Evolutionary conservation across 1,140 invertebrate genomes (phyloP).

Genomic region (Littorina saxatilis): DNA sequence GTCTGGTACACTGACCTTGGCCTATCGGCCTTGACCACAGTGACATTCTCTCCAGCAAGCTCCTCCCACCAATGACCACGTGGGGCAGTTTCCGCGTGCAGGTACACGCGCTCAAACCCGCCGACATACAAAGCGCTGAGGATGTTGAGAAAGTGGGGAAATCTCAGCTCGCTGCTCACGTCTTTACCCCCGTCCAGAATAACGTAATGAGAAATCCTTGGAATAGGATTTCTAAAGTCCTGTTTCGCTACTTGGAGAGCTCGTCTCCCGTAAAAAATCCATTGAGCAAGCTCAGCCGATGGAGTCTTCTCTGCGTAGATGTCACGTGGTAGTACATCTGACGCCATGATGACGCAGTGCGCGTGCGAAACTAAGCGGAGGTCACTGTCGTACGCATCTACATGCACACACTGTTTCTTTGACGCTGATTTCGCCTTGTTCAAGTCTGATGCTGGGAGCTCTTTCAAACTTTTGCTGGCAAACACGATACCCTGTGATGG

Average conservation of each 20-base stretch:
- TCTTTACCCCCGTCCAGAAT: neutral
- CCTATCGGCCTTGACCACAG: conserved; percentile 3
- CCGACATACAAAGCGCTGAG: conserved; percentile 35
- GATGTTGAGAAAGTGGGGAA: neutral
- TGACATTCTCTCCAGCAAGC: conserved; percentile 32
- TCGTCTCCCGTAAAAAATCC: conserved; percentile 29
- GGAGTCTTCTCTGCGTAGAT: conserved; percentile 7
- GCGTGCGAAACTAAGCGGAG: too few species aligned
- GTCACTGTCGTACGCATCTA: too few species aligned
- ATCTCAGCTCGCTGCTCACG: neutral
- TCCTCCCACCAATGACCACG: conserved; percentile 27
- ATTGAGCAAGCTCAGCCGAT: conserved; percentile 35
- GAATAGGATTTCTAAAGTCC: conserved; percentile 26
- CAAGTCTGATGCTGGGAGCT: too few species aligned
- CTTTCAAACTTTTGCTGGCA: too few species aligned
- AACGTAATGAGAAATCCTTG: conserved; percentile 34
- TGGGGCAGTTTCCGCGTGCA: conserved; percentile 31
- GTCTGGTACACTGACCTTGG: neutral
- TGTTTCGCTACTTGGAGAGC: neutral
- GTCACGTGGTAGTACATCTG: too few species aligned
- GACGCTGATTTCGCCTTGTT: too few species aligned
- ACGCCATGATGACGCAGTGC: too few species aligned
- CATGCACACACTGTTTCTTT: too few species aligned
- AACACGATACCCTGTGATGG: too few species aligned
- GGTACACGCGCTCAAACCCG: conserved; percentile 23